Evolutionary conservation across 2,113 vertebrate genomes (phyloP).

Genomic region (Nannospalax galili): DNA sequence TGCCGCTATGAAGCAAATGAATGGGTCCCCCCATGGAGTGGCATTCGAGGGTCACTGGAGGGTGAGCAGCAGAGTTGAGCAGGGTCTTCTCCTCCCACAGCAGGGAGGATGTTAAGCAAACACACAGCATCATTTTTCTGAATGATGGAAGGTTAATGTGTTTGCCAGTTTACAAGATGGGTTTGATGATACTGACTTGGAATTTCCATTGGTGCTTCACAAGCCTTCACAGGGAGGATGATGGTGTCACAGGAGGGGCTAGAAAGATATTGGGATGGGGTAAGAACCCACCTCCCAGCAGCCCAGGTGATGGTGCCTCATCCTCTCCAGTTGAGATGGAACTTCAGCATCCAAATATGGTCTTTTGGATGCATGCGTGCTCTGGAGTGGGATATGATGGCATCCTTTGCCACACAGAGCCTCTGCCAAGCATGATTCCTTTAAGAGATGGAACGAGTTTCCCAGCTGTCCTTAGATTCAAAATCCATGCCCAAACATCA

Average conservation of each 20-base stretch:
- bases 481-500: not conserved
- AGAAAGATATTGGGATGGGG: not conserved
- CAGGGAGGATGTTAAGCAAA: not conserved
- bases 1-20: slow-evolving; percentile 77
- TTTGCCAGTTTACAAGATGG: not conserved
- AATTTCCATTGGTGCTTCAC: slow-evolving; percentile 14
- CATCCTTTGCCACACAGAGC: not conserved
- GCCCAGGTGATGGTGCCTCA: not conserved
- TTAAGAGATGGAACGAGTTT: not conserved
- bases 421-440: not conserved
- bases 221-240: slow-evolving; percentile 60
- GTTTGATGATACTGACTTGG: not conserved
- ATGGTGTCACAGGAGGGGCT: not conserved
- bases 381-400: not conserved
- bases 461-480: not conserved
- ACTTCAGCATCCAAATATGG: not conserved
- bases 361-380: slow-evolving; percentile 2
- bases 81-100: slow-evolving; percentile 41
- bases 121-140: not conserved
- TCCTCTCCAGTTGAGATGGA: not conserved
- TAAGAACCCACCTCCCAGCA: not conserved
- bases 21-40: slow-evolving; percentile 49
- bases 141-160: slow-evolving; percentile 59
- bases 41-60: slow-evolving; percentile 34
- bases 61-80: slow-evolving; percentile 18